Percentiles rank a stretch among this genome's conserved stretches.
Evolutionary conservation across 2,113 vertebrate species (phyloP).

Genomic region (Ceyx margarethae): DNA sequence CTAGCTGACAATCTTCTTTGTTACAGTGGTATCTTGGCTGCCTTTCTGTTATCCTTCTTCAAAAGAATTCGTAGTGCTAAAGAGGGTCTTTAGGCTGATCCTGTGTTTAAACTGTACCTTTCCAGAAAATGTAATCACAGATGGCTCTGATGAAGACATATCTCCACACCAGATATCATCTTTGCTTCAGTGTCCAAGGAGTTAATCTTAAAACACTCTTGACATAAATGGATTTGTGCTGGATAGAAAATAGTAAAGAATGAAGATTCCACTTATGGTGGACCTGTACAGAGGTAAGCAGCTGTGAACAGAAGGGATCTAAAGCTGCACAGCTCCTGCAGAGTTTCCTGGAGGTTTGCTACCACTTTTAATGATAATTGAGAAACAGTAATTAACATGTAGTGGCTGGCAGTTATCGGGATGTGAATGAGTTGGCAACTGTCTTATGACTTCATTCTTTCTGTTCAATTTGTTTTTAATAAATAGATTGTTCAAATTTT

Average conservation of each 20-base stretch:
- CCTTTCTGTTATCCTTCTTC: not conserved
- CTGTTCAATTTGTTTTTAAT: not conserved
- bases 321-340: not conserved
- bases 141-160: not conserved
- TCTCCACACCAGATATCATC: not conserved
- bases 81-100: not conserved
- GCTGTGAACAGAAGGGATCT: not conserved
- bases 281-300: not conserved
- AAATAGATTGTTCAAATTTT: not conserved
- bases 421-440: not conserved
- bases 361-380: not conserved
- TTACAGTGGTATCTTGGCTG: not conserved
- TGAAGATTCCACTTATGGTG: rapidly evolving
- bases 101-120: not conserved
- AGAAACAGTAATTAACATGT: not conserved
- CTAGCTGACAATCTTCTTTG: not conserved
- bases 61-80: not conserved
- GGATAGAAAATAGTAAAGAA: not conserved
- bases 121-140: not conserved
- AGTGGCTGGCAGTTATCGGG: not conserved
- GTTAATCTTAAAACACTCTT: not conserved
- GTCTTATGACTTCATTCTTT: not conserved
- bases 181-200: not conserved
- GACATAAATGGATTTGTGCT: not conserved
- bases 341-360: not conserved